Base-by-base conservation (phyloP, 2,113 vertebrate genomes). In the Tamias sibiricus region DNA sequence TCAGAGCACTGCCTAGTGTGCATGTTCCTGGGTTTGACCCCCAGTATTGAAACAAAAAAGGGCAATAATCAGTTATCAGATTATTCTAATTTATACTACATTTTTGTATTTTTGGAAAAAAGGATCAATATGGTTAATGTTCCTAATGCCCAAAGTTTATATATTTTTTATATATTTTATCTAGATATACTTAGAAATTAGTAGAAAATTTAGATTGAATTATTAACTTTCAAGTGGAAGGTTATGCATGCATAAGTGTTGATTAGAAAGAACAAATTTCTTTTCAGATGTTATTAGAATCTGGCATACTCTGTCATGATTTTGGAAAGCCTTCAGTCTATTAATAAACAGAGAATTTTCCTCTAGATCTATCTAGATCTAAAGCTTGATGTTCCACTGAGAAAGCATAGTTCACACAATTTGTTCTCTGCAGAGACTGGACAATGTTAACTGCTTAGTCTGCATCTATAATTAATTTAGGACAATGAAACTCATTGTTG, bases 231-330 rank as follows among this genome's bases (percentile, higher is more conserved):
- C 42, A 89, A 74, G 6, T 74, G 75, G 16, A 91, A 93, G 7
- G 5, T 42, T 69, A 77, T 42, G 3, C 1, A 62, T 89, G 5
- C 11, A 85, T 54, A 68, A n/a, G 32, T 59, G 26, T 52, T 89
- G 62, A 42, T 91, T 91, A 89, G 32, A 85, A 28, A 93, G 42
- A 86, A 91, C 69, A 54, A 74, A 92, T 71, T 93, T 16, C 4
- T 81, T 62, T 88, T 49, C 19, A 54, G 68, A 14, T 82, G 6
- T 26, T 83, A 82, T 52, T 95, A 77, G 32, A 83, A 68, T 74
- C 42, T 71, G n/a, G 81, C 35, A 87, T 69, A 44, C 12, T 90
- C 0, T n/a, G 19, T 81, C 35, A 87, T 80, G 37, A n/a, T 81
- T 8, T 13, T 96, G 44, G n/a, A 80, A 94, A 62, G 30, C 26